Evolutionary conservation across 1,140 invertebrate species (phyloP).

Genomic region (Phthorimaea operculella): DNA sequence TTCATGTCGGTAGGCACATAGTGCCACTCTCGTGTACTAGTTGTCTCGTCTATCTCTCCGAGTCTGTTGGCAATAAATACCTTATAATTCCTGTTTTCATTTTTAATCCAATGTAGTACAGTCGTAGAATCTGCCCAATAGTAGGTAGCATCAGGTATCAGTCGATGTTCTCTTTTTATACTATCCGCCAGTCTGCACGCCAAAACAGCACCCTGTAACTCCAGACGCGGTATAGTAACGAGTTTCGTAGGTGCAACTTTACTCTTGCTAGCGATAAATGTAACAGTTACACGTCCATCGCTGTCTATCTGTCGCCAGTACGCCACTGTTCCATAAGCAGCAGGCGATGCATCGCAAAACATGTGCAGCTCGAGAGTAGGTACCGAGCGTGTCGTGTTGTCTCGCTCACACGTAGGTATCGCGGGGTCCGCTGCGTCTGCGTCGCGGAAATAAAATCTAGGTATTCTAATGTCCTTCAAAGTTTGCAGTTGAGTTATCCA

Average conservation of each 20-base stretch:
- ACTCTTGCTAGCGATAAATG: not conserved
- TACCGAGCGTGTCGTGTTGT: too few species aligned
- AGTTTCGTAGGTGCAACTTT: not conserved
- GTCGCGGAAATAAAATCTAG: not conserved
- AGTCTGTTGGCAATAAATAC: conserved; percentile 50
- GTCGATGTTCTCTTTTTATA: conserved; percentile 11
- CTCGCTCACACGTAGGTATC: too few species aligned
- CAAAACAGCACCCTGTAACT: conserved; percentile 15
- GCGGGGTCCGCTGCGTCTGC: too few species aligned
- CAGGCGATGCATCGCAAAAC: conserved; percentile 2
- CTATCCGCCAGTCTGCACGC: conserved; percentile 7
- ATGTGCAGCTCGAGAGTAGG: conserved; percentile 1
- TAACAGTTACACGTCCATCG: not conserved
- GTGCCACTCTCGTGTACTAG: not conserved
- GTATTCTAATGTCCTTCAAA: not conserved
- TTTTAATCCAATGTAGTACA: conserved; percentile 18
- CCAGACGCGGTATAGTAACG: conserved; percentile 13
- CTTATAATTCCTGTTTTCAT: conserved; percentile 27
- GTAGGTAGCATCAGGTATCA: not conserved
- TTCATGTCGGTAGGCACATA: not conserved
- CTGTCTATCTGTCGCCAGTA: conserved; percentile 4
- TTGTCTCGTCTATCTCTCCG: conserved; percentile 34
- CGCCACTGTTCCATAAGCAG: not conserved
- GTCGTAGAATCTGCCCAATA: conserved; percentile 20
- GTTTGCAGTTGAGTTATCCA: not conserved